A percentile compares a stretch with the other conserved stretches of the same genome.
phyloP scores from a whole-genome alignment of 1,140 invertebrate genomes.

The Eumeta japonica region DNA sequence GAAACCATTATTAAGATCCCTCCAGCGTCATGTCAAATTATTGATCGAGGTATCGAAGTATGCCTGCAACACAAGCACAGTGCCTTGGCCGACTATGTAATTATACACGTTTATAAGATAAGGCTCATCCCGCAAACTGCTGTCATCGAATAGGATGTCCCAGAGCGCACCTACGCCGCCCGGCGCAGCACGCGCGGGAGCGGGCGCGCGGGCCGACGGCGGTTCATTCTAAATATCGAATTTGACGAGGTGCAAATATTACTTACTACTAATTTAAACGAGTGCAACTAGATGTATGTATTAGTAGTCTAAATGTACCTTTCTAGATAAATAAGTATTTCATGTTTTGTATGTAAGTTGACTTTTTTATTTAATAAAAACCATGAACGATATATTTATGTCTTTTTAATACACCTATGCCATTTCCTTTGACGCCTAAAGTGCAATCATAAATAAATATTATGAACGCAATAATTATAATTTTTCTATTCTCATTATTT shows the following conservation, averaged over 20 bases:
- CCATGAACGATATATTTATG: slow-evolving; percentile 9
- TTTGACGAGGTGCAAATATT: slow-evolving; percentile 21
- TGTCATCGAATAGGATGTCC: slow-evolving; percentile 16
- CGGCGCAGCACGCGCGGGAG: too few species aligned
- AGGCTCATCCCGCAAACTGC: slow-evolving; percentile 8
- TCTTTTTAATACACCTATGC: not conserved
- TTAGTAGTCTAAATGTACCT: slow-evolving; percentile 32
- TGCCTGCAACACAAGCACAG: too few species aligned
- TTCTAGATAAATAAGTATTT: slow-evolving; percentile 32
- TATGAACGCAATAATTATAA: too few species aligned
- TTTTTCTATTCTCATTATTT: too few species aligned
- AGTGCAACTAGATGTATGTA: slow-evolving; percentile 21
- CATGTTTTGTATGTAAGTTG: slow-evolving; percentile 32
- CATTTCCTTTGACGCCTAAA: not conserved
- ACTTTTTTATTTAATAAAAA: slow-evolving; percentile 42
- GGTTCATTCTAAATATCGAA: slow-evolving; percentile 16
- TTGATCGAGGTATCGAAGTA: too few species aligned
- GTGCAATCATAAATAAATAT: not conserved
- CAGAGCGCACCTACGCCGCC: too few species aligned
- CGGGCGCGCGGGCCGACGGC: too few species aligned
- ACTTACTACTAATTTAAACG: slow-evolving; percentile 21
- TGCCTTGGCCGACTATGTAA: too few species aligned
- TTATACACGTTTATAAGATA: too few species aligned
- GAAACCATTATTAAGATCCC: too few species aligned
- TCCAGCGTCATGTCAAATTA: too few species aligned